Evolutionary conservation across 2,797 vertebrate species (phyloP).

Genomic region (Rhincodon typus): DNA sequence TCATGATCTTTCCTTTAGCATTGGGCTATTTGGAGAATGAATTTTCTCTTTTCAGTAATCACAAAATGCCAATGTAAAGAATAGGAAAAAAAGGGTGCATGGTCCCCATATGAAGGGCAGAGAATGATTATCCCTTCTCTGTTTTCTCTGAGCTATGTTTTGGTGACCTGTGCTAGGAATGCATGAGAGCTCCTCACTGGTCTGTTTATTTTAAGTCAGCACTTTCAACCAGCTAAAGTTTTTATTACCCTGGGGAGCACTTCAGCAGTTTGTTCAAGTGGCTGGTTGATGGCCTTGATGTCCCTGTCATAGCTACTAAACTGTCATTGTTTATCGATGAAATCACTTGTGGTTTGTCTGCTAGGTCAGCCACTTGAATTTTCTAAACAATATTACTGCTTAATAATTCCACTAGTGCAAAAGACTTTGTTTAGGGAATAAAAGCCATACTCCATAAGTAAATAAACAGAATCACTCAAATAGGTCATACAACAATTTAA

Average conservation of each 20-base stretch:
- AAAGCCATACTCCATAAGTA: not conserved
- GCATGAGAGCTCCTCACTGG: not conserved
- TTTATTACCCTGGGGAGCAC: slow-evolving; percentile 24
- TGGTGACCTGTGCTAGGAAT: not conserved
- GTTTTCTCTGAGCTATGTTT: not conserved
- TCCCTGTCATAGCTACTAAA: not conserved
- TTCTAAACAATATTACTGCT: not conserved
- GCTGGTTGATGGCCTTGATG: slow-evolving; percentile 20
- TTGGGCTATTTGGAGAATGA: not conserved
- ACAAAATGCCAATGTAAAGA: not conserved
- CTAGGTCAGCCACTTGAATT: not conserved
- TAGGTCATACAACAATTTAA: not conserved
- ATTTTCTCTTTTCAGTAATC: not conserved
- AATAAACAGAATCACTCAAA: not conserved
- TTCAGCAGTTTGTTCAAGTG: slow-evolving; percentile 10
- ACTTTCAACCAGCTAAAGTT: not conserved
- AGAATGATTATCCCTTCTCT: not conserved
- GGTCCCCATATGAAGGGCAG: not conserved
- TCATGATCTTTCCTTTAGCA: not conserved
- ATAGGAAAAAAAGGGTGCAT: not conserved
- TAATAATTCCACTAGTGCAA: not conserved
- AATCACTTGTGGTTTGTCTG: not conserved
- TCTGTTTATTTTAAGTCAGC: slow-evolving; percentile 13
- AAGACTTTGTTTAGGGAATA: not conserved
- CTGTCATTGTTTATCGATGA: slow-evolving; percentile 5